Conservation (phyloP, 2,888 invertebrate species). For the Criorhina ranunculi region DNA sequence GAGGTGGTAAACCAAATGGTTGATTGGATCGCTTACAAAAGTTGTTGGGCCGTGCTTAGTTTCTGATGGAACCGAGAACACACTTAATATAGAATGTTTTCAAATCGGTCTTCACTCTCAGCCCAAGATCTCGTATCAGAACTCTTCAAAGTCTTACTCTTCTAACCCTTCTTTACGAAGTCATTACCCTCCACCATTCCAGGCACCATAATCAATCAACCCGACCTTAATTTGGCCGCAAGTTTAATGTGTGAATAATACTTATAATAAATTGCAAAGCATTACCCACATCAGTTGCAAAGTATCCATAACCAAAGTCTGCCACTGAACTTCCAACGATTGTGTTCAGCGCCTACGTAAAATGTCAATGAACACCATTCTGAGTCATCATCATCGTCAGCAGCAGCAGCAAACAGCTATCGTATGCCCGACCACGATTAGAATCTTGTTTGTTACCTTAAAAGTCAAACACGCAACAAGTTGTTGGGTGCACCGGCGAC, state of each 20-base stretch:
- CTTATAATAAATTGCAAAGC: neutral
- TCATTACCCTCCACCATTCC: neutral
- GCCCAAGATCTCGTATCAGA: neutral
- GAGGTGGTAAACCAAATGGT: too few relatives aligned
- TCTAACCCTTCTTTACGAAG: neutral
- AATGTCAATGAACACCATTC: constrained; percentile 50
- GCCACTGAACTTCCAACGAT: constrained; percentile 48
- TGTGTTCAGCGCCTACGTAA: constrained; percentile 44
- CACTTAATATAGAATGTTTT: neutral
- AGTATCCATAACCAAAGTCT: constrained; percentile 27
- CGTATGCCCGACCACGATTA: constrained; percentile 42
- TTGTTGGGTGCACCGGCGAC: constrained; percentile 49
- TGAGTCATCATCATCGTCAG: constrained; percentile 52
- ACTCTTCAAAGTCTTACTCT: neutral
- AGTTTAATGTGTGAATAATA: constrained; percentile 7
- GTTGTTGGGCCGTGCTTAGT: too few relatives aligned
- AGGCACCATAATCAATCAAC: neutral
- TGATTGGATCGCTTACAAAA: too few relatives aligned
- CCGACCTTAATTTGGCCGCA: constrained; percentile 7
- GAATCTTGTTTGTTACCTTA: constrained; percentile 61
- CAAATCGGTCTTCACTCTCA: neutral
- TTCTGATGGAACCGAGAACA: too few relatives aligned
- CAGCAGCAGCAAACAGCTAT: neutral
- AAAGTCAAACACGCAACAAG: constrained; percentile 49
- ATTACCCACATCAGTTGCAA: constrained; percentile 34